phyloP scores from a whole-genome alignment of 2,888 invertebrate species.

The Aphidoletes aphidimyza region DNA sequence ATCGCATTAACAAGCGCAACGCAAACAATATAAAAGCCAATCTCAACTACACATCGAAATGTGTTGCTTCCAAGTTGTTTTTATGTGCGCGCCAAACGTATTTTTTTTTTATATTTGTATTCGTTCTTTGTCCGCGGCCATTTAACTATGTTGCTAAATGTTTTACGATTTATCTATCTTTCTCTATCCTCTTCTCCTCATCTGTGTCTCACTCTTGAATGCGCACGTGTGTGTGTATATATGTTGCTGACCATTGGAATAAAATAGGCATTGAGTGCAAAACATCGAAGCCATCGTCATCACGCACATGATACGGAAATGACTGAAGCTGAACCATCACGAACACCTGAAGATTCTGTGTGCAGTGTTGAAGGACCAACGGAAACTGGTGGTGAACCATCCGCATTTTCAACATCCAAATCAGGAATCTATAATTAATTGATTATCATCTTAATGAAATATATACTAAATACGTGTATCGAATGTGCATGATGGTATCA shows the following conservation, averaged over 20 bases:
- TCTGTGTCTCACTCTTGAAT: not conserved
- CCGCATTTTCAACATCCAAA: slow-evolving; percentile 65
- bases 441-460: not conserved
- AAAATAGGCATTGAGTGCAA: slow-evolving; percentile 80
- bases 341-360: slow-evolving; percentile 90
- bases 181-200: not conserved
- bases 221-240: not conserved
- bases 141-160: not conserved
- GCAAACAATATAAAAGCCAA: not conserved
- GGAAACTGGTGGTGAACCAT: slow-evolving; percentile 67
- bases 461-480: too few relatives aligned
- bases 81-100: not conserved
- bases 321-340: slow-evolving; percentile 82
- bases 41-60: not conserved
- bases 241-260: not conserved
- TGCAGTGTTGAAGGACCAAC: slow-evolving; percentile 88
- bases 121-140: not conserved
- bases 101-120: not conserved
- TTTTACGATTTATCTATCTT: not conserved
- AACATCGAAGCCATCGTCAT: slow-evolving; percentile 70
- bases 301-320: slow-evolving; percentile 73
- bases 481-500: too few relatives aligned
- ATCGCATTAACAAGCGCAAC: slow-evolving; percentile 1
- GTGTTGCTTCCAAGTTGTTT: not conserved
- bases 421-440: slow-evolving; percentile 54